A percentile compares a stretch with the other conserved stretches of the same genome.
Conservation (phyloP, 2,888 invertebrate genomes). For the Eledone cirrhosa region DNA sequence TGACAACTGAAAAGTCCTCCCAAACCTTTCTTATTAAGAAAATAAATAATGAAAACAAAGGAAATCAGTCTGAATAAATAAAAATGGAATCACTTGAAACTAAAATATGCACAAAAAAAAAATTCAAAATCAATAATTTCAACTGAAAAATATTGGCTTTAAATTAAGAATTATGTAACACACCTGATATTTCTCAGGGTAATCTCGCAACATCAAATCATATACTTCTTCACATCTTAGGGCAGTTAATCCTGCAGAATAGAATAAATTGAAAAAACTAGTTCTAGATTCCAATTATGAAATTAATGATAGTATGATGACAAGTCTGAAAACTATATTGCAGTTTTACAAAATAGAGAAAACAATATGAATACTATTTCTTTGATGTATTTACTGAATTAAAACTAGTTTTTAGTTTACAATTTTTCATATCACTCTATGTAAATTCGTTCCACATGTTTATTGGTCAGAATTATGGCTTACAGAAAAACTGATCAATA, state of each 20-base stretch:
- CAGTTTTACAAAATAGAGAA: too few relatives aligned
- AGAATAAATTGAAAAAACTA: background rate
- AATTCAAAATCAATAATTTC: background rate
- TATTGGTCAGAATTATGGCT: too few relatives aligned
- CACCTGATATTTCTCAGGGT: constrained; percentile 93
- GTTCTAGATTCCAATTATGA: background rate
- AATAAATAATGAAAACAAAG: constrained; percentile 12
- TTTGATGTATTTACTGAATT: too few relatives aligned
- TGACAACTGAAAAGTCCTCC: too few relatives aligned
- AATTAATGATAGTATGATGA: too few relatives aligned
- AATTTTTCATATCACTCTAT: too few relatives aligned
- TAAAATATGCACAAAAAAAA: background rate
- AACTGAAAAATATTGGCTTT: constrained; percentile 1
- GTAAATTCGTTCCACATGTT: too few relatives aligned
- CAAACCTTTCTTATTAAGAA: background rate
- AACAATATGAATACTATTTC: too few relatives aligned
- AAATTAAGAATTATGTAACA: constrained; percentile 56
- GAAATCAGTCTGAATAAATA: constrained; percentile 11
- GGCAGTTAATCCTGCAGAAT: constrained; percentile 78
- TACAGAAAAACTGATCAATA: too few relatives aligned
- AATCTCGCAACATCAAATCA: constrained; percentile 95
- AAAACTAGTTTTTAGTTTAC: too few relatives aligned
- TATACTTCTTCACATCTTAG: constrained; percentile 90
- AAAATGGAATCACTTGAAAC: background rate
- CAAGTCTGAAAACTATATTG: too few relatives aligned